Percentiles rank a stretch among this genome's conserved stretches.
phyloP scores from a whole-genome alignment of 2,888 invertebrate genomes.

The Phortica magna region DNA sequence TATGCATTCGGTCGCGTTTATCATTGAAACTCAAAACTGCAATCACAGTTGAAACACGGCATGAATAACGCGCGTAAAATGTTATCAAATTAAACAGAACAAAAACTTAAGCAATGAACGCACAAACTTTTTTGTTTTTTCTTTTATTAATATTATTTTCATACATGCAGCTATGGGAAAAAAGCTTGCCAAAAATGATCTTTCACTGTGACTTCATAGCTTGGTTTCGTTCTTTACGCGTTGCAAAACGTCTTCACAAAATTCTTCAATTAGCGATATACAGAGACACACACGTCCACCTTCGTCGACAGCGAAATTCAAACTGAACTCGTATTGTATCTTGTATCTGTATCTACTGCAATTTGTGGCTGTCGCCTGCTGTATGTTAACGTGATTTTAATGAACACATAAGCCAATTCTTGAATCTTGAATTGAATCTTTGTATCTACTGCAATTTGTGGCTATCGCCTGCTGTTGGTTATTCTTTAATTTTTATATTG shows the following conservation, averaged over 20 bases:
- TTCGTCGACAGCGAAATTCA: not conserved
- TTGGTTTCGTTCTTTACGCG: slow-evolving; percentile 47
- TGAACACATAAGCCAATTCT: too few relatives aligned
- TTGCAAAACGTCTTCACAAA: slow-evolving; percentile 44
- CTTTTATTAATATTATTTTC: not conserved
- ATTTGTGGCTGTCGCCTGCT: too few relatives aligned
- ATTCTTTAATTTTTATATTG: not conserved
- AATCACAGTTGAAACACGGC: not conserved
- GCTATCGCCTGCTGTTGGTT: not conserved
- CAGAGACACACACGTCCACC: slow-evolving; percentile 59
- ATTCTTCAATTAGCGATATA: slow-evolving; percentile 33
- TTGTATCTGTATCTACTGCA: too few relatives aligned
- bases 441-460: too few relatives aligned
- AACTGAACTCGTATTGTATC: not conserved
- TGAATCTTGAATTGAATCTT: too few relatives aligned
- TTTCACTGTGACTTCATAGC: slow-evolving; percentile 2
- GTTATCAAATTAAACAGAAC: not conserved
- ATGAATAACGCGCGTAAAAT: slow-evolving; percentile 7
- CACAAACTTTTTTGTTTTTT: not conserved
- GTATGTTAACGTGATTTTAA: too few relatives aligned
- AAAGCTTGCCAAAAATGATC: not conserved
- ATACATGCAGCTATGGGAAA: not conserved
- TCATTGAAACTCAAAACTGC: not conserved
- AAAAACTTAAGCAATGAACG: not conserved
- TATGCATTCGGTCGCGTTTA: slow-evolving; percentile 16